phyloP scores from a whole-genome alignment of 2,113 vertebrate species.

The Podarcis muralis region DNA sequence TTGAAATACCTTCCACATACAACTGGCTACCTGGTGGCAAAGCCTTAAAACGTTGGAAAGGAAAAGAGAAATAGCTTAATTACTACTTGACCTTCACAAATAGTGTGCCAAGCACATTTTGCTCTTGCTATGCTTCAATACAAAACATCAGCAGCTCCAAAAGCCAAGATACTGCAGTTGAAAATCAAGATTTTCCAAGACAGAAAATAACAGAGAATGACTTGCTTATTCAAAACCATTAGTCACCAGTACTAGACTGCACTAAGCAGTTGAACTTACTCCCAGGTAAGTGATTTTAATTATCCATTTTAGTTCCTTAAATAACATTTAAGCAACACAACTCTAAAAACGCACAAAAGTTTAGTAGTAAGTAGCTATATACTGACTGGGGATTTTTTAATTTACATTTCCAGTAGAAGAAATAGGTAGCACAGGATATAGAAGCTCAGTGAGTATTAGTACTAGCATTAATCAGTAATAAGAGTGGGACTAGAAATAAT shows the following conservation, averaged over 20 bases:
- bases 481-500: background rate
- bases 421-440: background rate
- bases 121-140: background rate
- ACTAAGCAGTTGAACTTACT: background rate
- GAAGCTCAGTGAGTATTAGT: background rate
- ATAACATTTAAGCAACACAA: background rate
- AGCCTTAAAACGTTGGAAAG: slow-evolving; percentile 57
- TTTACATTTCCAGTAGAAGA: background rate
- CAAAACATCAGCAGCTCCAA: background rate
- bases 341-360: background rate
- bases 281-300: background rate
- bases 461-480: background rate
- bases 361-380: background rate
- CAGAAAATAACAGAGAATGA: background rate
- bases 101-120: background rate
- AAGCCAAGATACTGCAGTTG: background rate
- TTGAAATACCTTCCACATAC: slow-evolving; percentile 72
- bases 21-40: slow-evolving; percentile 73
- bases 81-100: background rate
- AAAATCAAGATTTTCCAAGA: background rate
- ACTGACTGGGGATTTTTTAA: background rate
- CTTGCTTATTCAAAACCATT: background rate
- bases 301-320: background rate
- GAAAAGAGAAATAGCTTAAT: background rate
- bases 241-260: too few species aligned